These are phyloP conservation scores for Lynx canadensis DNA, from an alignment of 2,113 vertebrate species.

Conservation along the genomic window DNA sequence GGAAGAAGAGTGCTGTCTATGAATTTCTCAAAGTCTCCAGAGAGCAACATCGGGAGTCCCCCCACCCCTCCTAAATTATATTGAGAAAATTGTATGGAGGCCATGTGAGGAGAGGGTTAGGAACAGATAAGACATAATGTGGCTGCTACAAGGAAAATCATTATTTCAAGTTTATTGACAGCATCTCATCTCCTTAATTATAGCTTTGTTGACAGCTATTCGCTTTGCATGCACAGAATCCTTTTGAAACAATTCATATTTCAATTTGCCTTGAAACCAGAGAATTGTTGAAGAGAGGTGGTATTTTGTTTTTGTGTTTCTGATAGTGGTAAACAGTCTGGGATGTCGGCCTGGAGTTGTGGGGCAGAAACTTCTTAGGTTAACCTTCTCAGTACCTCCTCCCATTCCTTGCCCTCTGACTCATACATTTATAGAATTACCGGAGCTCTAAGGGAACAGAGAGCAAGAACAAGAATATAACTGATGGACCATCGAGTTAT, in stretches of 20 bases:
- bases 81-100: not conserved
- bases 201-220: constrained; percentile 43
- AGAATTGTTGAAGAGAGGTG: not conserved
- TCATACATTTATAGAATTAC: not conserved
- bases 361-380: not conserved
- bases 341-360: not conserved
- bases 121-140: not conserved
- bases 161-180: constrained; percentile 52
- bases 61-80: not conserved
- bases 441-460: not conserved
- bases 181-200: constrained; percentile 39
- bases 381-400: not conserved
- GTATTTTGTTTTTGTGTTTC: not conserved
- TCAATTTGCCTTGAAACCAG: constrained; percentile 1
- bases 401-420: not conserved
- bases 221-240: not conserved
- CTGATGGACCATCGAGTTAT: not conserved
- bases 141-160: not conserved
- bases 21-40: constrained; percentile 14
- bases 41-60: not conserved
- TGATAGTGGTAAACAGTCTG: not conserved
- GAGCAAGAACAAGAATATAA: not conserved
- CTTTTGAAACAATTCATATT: constrained; percentile 49
- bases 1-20: not conserved
- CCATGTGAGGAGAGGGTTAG: not conserved